Percentiles rank a stretch among this genome's conserved stretches.
Conservation (phyloP, 2,888 invertebrate genomes). For the Himalopsyche tibetana region DNA sequence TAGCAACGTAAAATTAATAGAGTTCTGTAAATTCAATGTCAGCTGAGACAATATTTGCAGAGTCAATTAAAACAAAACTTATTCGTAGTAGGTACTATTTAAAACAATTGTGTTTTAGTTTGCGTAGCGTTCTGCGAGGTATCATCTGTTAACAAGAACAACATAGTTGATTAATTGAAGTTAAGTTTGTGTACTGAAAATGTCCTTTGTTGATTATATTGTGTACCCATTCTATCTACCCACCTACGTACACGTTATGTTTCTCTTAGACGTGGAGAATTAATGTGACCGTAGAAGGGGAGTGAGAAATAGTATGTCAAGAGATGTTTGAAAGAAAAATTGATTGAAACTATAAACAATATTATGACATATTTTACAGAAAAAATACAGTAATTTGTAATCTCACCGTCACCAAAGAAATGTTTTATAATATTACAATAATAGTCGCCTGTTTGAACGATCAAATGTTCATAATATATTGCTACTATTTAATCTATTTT, state of each 20-base stretch:
- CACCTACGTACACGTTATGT: neutral
- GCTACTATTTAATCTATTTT: too few species aligned
- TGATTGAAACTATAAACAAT: too few species aligned
- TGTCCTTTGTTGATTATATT: slow-evolving; percentile 34
- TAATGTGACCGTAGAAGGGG: too few species aligned
- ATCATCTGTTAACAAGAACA: slow-evolving; percentile 26
- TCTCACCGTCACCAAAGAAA: too few species aligned
- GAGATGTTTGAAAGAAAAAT: too few species aligned
- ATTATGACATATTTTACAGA: too few species aligned
- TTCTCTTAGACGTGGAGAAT: neutral
- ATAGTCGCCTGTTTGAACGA: too few species aligned
- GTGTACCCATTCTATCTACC: neutral
- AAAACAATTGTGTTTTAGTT: slow-evolving; percentile 19
- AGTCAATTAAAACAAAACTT: slow-evolving; percentile 20
- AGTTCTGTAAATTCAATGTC: neutral
- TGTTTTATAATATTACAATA: too few species aligned
- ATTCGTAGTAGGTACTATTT: neutral
- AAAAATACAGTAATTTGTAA: too few species aligned
- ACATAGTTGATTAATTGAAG: slow-evolving; percentile 34
- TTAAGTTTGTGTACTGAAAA: slow-evolving; percentile 18
- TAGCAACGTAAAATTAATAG: neutral
- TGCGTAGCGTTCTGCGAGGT: neutral
- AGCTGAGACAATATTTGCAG: neutral
- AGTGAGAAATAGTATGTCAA: too few species aligned
- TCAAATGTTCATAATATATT: too few species aligned